A percentile compares a stretch with the other conserved stretches of the same genome.
Evolutionary conservation across 1,140 invertebrate species (phyloP).

Genomic region (Tetragonula clypearis): DNA sequence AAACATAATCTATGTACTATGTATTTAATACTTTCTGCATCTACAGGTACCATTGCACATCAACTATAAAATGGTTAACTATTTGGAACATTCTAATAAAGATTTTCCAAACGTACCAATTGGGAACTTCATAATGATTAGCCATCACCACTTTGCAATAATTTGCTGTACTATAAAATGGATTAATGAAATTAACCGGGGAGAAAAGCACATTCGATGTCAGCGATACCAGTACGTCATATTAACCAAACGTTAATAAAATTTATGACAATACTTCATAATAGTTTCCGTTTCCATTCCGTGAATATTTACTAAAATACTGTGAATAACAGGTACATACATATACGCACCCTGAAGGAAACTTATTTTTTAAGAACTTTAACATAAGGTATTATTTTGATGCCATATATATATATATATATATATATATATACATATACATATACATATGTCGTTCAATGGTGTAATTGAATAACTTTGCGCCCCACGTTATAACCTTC

Average conservation of each 20-base stretch:
- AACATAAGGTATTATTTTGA: conserved; percentile 35
- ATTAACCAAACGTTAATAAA: conserved; percentile 23
- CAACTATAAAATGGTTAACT: conserved; percentile 53
- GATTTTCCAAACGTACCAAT: conserved; percentile 84
- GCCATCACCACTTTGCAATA: conserved; percentile 84
- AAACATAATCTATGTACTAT: conserved; percentile 68
- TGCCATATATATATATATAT: conserved; percentile 28
- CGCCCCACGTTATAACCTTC: background rate
- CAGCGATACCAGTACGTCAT: conserved; percentile 35
- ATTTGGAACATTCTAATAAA: background rate
- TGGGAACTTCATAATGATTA: conserved; percentile 93
- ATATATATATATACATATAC: background rate
- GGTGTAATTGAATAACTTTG: background rate
- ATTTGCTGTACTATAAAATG: conserved; percentile 23
- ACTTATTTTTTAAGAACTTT: conserved; percentile 13
- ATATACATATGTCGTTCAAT: background rate
- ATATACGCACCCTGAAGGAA: background rate
- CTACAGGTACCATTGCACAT: conserved; percentile 26
- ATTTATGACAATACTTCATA: background rate
- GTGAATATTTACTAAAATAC: background rate
- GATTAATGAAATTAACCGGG: background rate
- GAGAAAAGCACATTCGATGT: conserved; percentile 49
- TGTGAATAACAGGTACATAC: background rate
- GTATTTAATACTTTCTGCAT: conserved; percentile 13
- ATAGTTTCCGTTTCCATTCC: background rate